Evolutionary conservation across 2,113 vertebrate species (phyloP).

Genomic region (Carollia perspicillata): DNA sequence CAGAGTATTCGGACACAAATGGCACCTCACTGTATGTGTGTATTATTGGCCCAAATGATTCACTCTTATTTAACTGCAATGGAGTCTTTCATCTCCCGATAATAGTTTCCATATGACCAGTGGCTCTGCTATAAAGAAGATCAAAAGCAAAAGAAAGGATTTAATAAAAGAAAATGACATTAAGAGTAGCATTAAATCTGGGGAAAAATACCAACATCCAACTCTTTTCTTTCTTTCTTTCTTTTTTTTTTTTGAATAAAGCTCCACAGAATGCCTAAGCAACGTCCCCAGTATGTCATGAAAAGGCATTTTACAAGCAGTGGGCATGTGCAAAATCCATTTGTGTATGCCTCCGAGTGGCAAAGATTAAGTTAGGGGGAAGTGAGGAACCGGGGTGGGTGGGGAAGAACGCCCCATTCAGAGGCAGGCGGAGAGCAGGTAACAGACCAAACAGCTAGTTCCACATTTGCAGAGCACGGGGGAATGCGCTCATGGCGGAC

Average conservation of each 20-base stretch:
- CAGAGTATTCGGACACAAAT: conserved; percentile 61
- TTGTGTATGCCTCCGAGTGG: neutral
- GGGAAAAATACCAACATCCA: conserved; percentile 73
- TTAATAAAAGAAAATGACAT: conserved; percentile 80
- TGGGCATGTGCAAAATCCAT: conserved; percentile 45
- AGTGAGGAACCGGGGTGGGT: neutral
- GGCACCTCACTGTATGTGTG: conserved; percentile 67
- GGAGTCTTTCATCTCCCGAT: conserved; percentile 84
- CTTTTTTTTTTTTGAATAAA: conserved; percentile 31
- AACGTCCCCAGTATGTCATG: conserved; percentile 26
- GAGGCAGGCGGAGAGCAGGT: neutral
- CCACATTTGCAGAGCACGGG: neutral
- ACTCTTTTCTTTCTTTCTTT: neutral
- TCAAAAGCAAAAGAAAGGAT: conserved; percentile 85
- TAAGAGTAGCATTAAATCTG: conserved; percentile 80
- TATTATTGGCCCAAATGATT: conserved; percentile 78
- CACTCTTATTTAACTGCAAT: conserved; percentile 77
- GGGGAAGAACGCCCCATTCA: neutral
- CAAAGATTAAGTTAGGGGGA: neutral
- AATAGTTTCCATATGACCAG: conserved; percentile 85
- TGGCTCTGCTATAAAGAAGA: conserved; percentile 87
- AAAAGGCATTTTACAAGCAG: conserved; percentile 43
- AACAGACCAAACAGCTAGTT: neutral
- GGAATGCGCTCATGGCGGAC: neutral
- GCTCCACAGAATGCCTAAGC: conserved; percentile 30